Evolutionary conservation across 2,888 invertebrate species (phyloP), one percentile per base, ranked within the genome.

Genomic region (Molorchus minor): DNA sequence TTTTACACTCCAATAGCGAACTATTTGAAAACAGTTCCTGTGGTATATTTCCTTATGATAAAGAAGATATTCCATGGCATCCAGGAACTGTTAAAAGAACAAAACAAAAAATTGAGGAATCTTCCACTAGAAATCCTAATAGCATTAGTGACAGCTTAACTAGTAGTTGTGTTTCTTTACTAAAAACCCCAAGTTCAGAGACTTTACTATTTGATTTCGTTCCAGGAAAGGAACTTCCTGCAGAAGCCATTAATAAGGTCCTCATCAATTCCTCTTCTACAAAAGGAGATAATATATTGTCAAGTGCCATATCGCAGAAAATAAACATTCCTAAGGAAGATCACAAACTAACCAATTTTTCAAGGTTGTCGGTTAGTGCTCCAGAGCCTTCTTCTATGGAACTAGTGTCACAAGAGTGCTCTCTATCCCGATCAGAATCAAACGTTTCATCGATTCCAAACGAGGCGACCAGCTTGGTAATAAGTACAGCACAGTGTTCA

Each of bases 1-100:
- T 71, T 3, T 30, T 61, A n/a, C 71, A 71, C 61, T 69, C 58
- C 51, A 68, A 58, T 36, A 63, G 65, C 2, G 75, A 72, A 33
- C 53, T 70, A 16, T 56, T 68, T 51, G 73, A 74, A 45, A 68
- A 62, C 20, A 71, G 80, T 38, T 79, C 81, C 16, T 81, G 82
- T 63, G 83, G 84, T n/a, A 75, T 83, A 54, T 85, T 84, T 61
- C 82, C 84, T 1, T 86, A 85, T 69, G 83, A 84, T 64, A 84
- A 83, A 64, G 86, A 87, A 69, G 86, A 86, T 60, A 85, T 87
- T 68, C 87, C 88, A 29, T 86, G 88, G 86, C 84, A 85, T 77
- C 84, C 86, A 1, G 89, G 91, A 2, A 89, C 88, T 0, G 90
- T 91, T 0, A 88, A 86, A 73, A 82, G 88, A 67, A 88, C 88